Evolutionary conservation across 2,797 vertebrate species (phyloP).

Genomic region (Aeoliscus strigatus): DNA sequence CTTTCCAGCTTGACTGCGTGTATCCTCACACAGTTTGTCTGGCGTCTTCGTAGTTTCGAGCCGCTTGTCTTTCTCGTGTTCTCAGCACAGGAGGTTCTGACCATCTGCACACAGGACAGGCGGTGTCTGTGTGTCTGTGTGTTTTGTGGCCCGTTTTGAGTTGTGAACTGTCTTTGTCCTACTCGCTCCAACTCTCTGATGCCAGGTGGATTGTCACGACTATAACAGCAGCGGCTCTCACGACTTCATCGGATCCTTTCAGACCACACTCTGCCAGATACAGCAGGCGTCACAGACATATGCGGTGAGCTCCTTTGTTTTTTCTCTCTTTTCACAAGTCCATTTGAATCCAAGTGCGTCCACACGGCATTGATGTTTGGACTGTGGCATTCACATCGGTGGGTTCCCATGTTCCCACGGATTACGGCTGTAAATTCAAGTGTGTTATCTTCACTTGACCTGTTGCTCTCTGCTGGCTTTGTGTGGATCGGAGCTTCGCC

Average conservation of each 20-base stretch:
- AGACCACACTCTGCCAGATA: slow-evolving; percentile 81
- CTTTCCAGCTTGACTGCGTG: slow-evolving; percentile 1
- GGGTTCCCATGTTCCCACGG: too few species aligned
- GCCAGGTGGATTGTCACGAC: slow-evolving; percentile 90
- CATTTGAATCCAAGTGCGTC: neutral
- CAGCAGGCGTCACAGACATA: slow-evolving; percentile 79
- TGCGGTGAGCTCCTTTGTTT: slow-evolving; percentile 74
- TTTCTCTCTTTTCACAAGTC: neutral
- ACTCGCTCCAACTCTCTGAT: slow-evolving; percentile 2
- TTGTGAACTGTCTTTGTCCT: too few species aligned
- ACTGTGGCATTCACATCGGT: too few species aligned
- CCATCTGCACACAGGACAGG: neutral
- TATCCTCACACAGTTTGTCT: slow-evolving; percentile 13
- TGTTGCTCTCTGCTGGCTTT: too few species aligned
- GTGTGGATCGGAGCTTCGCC: too few species aligned
- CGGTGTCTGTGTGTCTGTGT: neutral
- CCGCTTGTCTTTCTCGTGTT: slow-evolving; percentile 16
- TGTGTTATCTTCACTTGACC: too few species aligned
- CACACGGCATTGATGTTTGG: too few species aligned
- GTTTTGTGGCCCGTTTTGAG: too few species aligned
- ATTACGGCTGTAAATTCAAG: too few species aligned
- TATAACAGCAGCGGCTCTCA: slow-evolving; percentile 90
- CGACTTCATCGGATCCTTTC: slow-evolving; percentile 88
- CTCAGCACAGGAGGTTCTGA: neutral
- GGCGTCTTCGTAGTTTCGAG: slow-evolving; percentile 11